Conservation (phyloP, 2,113 vertebrate species). For the Tragelaphus strepsiceros region DNA sequence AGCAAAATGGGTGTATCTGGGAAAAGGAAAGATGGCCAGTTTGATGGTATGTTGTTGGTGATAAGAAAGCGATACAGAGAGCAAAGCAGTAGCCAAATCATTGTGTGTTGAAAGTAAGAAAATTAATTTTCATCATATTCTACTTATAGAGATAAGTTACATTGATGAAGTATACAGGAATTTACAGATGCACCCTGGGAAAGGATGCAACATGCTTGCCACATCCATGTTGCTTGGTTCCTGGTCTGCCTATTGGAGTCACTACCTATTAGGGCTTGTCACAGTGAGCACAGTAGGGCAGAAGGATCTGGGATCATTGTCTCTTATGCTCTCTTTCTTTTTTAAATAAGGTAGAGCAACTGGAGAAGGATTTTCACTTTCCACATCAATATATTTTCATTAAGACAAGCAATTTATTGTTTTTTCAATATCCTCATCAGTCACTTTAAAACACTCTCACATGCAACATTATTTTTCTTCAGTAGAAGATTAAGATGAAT, state of each 20-base stretch:
- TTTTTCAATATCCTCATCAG: slow-evolving; percentile 39
- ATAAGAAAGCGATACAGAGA: background rate
- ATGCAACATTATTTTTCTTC: slow-evolving; percentile 47
- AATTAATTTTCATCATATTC: background rate
- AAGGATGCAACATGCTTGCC: background rate
- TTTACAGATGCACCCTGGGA: background rate
- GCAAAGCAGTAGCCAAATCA: background rate
- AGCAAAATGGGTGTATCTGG: background rate
- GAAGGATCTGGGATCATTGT: background rate
- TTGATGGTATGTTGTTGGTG: background rate
- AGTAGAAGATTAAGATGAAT: slow-evolving; percentile 52
- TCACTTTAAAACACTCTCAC: slow-evolving; percentile 48
- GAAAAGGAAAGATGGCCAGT: background rate
- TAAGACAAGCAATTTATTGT: slow-evolving; percentile 31
- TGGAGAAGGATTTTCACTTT: slow-evolving; percentile 36
- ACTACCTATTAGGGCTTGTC: background rate
- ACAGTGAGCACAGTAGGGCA: too few species aligned
- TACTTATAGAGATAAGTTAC: background rate
- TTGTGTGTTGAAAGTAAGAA: background rate
- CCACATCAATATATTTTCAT: slow-evolving; percentile 44
- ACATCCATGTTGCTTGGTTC: background rate
- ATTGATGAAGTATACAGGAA: background rate
- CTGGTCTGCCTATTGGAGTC: background rate
- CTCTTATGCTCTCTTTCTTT: background rate
- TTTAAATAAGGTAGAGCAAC: background rate